These are phyloP conservation scores for Hemicentrotus pulcherrimus DNA, from an alignment of 35 echinoderm and acorn worm species.

Conservation along the genomic window DNA sequence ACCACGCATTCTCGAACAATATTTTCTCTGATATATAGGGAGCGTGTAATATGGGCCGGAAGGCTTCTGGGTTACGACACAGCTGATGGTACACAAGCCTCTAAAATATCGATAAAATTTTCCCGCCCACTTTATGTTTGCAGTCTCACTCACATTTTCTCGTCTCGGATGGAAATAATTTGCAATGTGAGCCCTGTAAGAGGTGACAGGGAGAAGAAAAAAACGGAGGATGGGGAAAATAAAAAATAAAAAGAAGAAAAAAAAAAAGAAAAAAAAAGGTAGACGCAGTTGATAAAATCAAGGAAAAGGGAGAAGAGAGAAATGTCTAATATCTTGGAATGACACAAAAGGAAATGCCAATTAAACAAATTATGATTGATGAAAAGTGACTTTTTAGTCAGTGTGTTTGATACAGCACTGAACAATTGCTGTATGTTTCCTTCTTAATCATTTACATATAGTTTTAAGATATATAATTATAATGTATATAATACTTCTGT, in stretches of 20 bases:
- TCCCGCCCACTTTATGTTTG: background rate
- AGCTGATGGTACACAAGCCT: constrained; percentile 68
- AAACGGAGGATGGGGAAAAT: background rate
- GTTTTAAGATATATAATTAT: no score
- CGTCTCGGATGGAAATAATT: background rate
- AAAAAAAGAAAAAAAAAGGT: background rate
- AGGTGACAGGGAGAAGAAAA: background rate
- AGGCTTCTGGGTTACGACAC: constrained; percentile 45
- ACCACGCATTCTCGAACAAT: background rate
- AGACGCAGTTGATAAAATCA: background rate
- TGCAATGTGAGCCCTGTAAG: background rate
- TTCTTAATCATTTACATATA: no score
- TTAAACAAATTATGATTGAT: background rate
- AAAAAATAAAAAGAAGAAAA: background rate
- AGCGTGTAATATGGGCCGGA: constrained; percentile 17
- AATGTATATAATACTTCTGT: no score
- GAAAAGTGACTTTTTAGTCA: background rate
- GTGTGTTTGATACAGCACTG: background rate
- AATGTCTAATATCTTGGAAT: background rate
- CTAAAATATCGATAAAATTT: constrained; percentile 67
- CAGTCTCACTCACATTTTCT: background rate
- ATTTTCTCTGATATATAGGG: background rate
- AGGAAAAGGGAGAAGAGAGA: background rate
- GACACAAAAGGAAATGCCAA: background rate
- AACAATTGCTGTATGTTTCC: no score